Evolutionary conservation across 2,888 invertebrate genomes (phyloP).

Genomic region (Andrena chrysosceles): DNA sequence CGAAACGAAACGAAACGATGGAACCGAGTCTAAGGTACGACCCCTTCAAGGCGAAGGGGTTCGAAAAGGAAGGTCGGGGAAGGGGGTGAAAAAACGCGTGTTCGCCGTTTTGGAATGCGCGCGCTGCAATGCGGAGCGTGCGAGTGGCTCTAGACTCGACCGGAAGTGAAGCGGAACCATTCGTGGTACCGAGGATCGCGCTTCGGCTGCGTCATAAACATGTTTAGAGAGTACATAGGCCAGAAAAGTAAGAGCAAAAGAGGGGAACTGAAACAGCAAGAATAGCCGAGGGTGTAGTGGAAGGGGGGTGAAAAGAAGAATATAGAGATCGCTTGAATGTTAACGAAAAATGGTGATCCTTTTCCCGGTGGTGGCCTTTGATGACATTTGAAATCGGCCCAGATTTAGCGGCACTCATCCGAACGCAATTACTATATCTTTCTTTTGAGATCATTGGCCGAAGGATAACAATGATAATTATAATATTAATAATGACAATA

Average conservation of each 20-base stretch:
- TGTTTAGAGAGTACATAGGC: constrained; percentile 74
- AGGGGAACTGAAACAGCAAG: neutral
- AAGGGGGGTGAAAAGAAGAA: constrained; percentile 35
- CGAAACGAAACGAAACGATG: neutral
- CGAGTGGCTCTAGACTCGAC: constrained; percentile 37
- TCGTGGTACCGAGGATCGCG: constrained; percentile 18
- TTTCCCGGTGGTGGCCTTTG: constrained; percentile 47
- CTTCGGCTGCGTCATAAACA: constrained; percentile 65
- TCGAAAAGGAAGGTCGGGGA: neutral
- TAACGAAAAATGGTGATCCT: constrained; percentile 23
- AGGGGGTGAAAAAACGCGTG: neutral
- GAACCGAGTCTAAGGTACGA: neutral
- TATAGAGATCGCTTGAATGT: constrained; percentile 22
- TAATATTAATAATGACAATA: constrained; percentile 72
- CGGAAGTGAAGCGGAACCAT: constrained; percentile 43
- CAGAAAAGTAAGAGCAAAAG: constrained; percentile 61
- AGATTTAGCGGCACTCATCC: constrained; percentile 57
- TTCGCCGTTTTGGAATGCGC: constrained; percentile 69
- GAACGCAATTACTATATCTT: constrained; percentile 66
- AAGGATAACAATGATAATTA: constrained; percentile 81
- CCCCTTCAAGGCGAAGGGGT: neutral
- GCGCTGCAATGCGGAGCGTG: constrained; percentile 57
- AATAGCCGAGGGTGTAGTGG: constrained; percentile 9
- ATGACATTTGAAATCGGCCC: constrained; percentile 60
- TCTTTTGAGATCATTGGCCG: constrained; percentile 82